Conservation (phyloP, 2,888 invertebrate genomes). For the Xylocampa areola region DNA sequence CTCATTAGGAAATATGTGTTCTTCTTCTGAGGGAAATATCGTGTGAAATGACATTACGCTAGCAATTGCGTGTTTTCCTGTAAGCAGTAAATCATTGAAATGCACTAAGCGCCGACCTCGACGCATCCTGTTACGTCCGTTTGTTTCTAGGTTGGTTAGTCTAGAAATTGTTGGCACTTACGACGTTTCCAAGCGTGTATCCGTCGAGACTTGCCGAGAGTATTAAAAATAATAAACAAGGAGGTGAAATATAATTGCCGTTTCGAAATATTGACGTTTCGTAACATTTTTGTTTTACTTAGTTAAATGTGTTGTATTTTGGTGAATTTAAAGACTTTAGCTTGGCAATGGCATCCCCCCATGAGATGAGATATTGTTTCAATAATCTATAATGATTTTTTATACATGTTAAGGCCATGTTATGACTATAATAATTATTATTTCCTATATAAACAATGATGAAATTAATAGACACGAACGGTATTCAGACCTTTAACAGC, state of each 20-base stretch:
- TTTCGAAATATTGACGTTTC: constrained; percentile 17
- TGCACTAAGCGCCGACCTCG: constrained; percentile 46
- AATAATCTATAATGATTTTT: too few species aligned
- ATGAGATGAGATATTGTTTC: too few species aligned
- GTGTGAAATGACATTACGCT: constrained; percentile 53
- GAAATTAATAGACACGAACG: too few species aligned
- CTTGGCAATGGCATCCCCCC: too few species aligned
- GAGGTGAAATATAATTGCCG: neutral
- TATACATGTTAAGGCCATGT: too few species aligned
- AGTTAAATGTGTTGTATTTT: neutral
- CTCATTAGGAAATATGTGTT: constrained; percentile 46
- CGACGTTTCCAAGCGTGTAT: constrained; percentile 8
- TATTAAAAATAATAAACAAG: constrained; percentile 11
- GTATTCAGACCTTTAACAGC: too few species aligned
- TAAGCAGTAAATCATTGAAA: constrained; percentile 43
- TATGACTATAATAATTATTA: too few species aligned
- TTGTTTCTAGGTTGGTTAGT: constrained; percentile 43
- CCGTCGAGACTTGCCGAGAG: constrained; percentile 16
- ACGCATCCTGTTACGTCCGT: constrained; percentile 50
- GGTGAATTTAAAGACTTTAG: too few species aligned
- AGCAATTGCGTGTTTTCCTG: constrained; percentile 57
- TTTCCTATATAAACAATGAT: too few species aligned
- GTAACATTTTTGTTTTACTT: neutral
- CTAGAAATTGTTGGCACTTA: constrained; percentile 39
- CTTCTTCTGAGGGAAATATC: too few species aligned